These are phyloP conservation scores for Anagrus nilaparvatae DNA, from an alignment of 1,140 invertebrate species.

Conservation along the genomic window DNA sequence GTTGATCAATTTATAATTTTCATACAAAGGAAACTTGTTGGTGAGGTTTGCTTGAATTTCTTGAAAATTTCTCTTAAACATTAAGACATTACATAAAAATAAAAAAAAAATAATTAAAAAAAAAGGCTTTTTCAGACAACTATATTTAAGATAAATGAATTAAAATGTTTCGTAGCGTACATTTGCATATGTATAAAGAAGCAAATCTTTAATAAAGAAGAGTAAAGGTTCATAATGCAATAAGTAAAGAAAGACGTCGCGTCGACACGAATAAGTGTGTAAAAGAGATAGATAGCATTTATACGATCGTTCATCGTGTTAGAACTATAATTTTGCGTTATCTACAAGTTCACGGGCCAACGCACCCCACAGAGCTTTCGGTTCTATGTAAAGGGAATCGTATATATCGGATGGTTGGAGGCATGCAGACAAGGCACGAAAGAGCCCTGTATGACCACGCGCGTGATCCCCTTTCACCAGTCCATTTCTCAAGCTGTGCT, in stretches of 20 bases:
- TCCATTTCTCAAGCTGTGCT: no score
- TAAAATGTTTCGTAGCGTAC: slow-evolving; percentile 5
- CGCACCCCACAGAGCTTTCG: slow-evolving; percentile 26
- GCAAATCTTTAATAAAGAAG: background rate
- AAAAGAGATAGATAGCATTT: slow-evolving; percentile 9
- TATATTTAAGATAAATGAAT: slow-evolving; percentile 5
- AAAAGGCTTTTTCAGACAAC: no score
- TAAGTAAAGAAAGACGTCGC: background rate
- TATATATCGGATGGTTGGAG: background rate
- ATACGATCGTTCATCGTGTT: slow-evolving; percentile 11
- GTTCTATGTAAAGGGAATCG: no score
- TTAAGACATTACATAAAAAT: no score
- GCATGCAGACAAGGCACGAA: background rate
- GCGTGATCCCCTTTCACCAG: background rate
- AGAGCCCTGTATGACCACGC: background rate
- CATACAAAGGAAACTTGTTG: no score
- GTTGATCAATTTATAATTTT: no score
- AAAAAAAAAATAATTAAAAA: no score
- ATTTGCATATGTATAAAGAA: background rate
- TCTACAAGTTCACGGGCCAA: slow-evolving; percentile 34
- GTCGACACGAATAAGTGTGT: background rate
- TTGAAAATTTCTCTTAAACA: no score
- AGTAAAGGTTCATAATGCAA: no score
- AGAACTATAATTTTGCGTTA: slow-evolving; percentile 35
- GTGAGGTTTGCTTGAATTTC: no score